phyloP scores from a whole-genome alignment of 1,140 invertebrate species.

The Uloborus diversus region DNA sequence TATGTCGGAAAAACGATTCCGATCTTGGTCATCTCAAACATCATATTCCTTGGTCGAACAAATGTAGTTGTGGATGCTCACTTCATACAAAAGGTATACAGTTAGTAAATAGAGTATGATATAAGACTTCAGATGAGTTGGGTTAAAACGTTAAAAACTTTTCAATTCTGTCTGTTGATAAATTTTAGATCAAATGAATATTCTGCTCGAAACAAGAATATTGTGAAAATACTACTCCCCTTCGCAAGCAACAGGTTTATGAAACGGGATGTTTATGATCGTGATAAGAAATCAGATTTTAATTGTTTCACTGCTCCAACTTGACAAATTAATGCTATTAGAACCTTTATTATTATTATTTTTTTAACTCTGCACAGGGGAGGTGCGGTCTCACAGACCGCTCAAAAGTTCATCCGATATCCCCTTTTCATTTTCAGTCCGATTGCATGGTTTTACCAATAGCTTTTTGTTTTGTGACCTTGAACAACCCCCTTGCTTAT shows the following conservation, averaged over 20 bases:
- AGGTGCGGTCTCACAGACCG: no score
- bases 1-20: conserved; percentile 5
- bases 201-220: neutral
- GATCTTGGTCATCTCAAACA: neutral
- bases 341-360: no score
- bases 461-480: no score
- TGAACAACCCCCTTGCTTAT: no score
- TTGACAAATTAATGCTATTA: no score
- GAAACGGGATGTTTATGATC: neutral
- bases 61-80: conserved; percentile 1
- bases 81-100: conserved; percentile 23
- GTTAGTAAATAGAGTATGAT: neutral
- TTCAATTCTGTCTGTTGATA: neutral
- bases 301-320: no score
- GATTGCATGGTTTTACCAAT: no score
- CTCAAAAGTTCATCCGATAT: no score
- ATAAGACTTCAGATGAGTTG: neutral
- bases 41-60: neutral
- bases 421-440: no score
- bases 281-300: no score
- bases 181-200: neutral
- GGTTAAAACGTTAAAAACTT: neutral
- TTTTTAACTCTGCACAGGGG: no score
- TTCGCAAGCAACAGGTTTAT: neutral
- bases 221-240: neutral